These are phyloP conservation scores for Temnothorax rugatulus DNA, from an alignment of 2,888 invertebrate genomes.

Conservation along the genomic window DNA sequence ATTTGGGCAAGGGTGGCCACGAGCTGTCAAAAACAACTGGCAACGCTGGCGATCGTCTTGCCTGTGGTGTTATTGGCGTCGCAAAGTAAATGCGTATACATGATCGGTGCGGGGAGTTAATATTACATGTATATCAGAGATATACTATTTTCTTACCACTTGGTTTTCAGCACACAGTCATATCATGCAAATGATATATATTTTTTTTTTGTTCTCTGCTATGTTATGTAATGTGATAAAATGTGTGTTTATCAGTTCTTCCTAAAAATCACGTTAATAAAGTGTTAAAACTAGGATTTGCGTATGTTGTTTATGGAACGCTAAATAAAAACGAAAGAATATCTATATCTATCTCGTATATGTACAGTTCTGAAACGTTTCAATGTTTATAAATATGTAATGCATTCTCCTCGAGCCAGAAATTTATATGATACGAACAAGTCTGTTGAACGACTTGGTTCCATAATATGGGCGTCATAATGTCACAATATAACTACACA, in stretches of 20 bases:
- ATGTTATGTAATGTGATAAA: constrained; percentile 29
- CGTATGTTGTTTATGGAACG: not conserved
- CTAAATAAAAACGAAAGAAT: not conserved
- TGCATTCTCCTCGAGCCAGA: not conserved
- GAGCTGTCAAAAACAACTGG: constrained; percentile 97
- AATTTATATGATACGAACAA: not conserved
- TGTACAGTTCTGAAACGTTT: not conserved
- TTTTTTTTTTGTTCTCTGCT: constrained; percentile 59
- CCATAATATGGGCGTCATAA: no score
- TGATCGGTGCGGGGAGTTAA: not conserved
- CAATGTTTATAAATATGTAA: constrained; percentile 33
- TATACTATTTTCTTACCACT: constrained; percentile 43
- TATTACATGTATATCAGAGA: constrained; percentile 35
- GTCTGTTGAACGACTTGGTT: not conserved
- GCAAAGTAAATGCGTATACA: constrained; percentile 82
- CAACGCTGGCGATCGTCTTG: constrained; percentile 96
- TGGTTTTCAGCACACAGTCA: constrained; percentile 14
- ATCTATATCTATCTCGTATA: no score
- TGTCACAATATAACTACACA: not conserved
- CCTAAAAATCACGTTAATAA: not conserved
- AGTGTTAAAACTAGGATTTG: not conserved
- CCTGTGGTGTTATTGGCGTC: constrained; percentile 96
- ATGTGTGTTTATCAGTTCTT: constrained; percentile 41
- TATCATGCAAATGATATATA: constrained; percentile 58
- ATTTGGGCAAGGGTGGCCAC: constrained; percentile 96